Evolutionary conservation across 2,113 vertebrate species (phyloP), one percentile per base, ranked within the genome.

Genomic region (Sebastes schlegelii): DNA sequence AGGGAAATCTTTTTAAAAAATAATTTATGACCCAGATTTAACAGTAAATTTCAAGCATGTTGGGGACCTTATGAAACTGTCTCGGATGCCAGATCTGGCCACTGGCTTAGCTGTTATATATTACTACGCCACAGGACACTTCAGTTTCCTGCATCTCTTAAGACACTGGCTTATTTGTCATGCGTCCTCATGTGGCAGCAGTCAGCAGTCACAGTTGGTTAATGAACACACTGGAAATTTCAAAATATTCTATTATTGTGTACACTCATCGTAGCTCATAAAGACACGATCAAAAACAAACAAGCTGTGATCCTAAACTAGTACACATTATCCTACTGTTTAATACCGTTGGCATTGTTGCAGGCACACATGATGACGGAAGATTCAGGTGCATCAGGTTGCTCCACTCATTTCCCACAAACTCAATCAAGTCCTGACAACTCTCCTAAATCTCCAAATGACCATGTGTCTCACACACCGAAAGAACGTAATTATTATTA

Each of bases 171-270:
- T 43, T 45, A 40, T 60, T 70, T 55, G 19, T 70, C 55, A 72
- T 54, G 66, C 68, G 81, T 16, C 8, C 26, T 75, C 84, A 58
- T 64, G 61, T 77, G 77, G 61, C 45, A 67, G 67, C 55, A 61
- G 51, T 60, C 67, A 60, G 66, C 57, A 64, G 75, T n/a, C 51
- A 64, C 34, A 34, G 34, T 34, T 8, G 34, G 3, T 46, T 5
- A 43, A 17, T n/a, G 23, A 58, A 60, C n/a, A 34, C 34, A 34
- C 34, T 34, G 34, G 34, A 34, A 57, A 9, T 57, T 57, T 65
- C 54, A 1, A 74, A 69, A 48, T n/a, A 60, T 14, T 48, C n/a
- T 17, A 2, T 26, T 77, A 52, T 0, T 43, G 16, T 60, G 9
- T 23, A 3, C 1, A 12, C 17, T 52, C 14, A 43, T 8, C 0